phyloP scores from a whole-genome alignment of 2,113 vertebrate species.

The Glaucomys volans region DNA sequence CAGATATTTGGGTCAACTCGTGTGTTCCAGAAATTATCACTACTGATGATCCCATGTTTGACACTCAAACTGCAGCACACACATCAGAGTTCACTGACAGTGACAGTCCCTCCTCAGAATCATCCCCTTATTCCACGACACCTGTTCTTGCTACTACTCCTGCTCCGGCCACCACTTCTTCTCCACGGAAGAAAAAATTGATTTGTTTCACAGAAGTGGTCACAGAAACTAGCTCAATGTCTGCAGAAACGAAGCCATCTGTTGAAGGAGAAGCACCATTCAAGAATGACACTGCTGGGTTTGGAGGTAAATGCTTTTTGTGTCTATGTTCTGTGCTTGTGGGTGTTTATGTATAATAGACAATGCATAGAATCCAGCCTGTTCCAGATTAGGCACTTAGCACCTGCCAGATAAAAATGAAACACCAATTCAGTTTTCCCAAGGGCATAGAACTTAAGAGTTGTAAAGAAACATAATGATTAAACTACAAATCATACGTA shows the following conservation, averaged over 20 bases:
- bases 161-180: constrained; percentile 11
- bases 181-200: constrained; percentile 70
- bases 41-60: constrained; percentile 20
- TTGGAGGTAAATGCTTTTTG: constrained; percentile 87
- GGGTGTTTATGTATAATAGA: no score
- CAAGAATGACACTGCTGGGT: constrained; percentile 81
- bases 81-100: constrained; percentile 3
- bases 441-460: not conserved
- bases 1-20: constrained; percentile 87
- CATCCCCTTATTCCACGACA: not conserved
- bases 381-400: not conserved
- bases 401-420: constrained; percentile 16
- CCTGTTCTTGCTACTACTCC: not conserved
- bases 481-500: not conserved
- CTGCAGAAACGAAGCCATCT: constrained; percentile 14
- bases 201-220: constrained; percentile 84
- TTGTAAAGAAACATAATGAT: not conserved
- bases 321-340: not conserved
- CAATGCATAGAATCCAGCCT: not conserved
- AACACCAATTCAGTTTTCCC: not conserved
- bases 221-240: constrained; percentile 69
- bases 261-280: constrained; percentile 59
- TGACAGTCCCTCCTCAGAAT: not conserved
- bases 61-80: not conserved
- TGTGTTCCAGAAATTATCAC: constrained; percentile 83